Evolutionary conservation across 2,888 invertebrate genomes (phyloP).

Genomic region (Hipparchia semele): DNA sequence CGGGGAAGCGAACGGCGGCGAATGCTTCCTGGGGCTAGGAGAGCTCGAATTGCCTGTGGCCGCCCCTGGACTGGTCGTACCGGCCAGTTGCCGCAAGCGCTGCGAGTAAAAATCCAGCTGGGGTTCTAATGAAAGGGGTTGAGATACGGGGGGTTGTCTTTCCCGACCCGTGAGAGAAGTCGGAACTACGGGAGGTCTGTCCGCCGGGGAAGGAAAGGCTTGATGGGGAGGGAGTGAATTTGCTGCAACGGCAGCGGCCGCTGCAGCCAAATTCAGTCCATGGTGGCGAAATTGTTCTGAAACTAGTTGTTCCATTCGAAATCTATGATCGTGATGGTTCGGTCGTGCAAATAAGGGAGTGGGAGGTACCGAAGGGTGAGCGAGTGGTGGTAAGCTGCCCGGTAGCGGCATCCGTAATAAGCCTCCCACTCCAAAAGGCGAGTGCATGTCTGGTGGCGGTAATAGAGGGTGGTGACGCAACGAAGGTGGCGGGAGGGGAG

Average conservation of each 20-base stretch:
- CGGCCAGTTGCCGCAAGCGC: conserved; percentile 99
- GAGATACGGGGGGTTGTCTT: conserved; percentile 80
- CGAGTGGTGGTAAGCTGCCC: conserved; percentile 83
- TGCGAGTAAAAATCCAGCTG: conserved; percentile 99
- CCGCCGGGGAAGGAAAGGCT: conserved; percentile 84
- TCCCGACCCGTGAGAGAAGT: conserved; percentile 79
- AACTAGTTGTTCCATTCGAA: conserved; percentile 92
- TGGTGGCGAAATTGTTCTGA: conserved; percentile 92
- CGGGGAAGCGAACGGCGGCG: conserved; percentile 91
- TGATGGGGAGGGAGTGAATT: conserved; percentile 85
- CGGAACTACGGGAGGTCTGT: conserved; percentile 81
- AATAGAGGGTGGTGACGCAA: conserved; percentile 86
- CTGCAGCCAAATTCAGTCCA: conserved; percentile 89
- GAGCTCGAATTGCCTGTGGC: conserved; percentile 92
- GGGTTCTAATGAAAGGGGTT: conserved; percentile 90
- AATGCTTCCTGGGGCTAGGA: conserved; percentile 91
- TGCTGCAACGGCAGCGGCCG: conserved; percentile 87
- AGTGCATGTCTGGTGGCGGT: conserved; percentile 89
- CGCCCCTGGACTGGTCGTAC: conserved; percentile 96
- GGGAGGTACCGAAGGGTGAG: conserved; percentile 87
- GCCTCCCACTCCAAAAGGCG: conserved; percentile 89
- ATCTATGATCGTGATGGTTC: conserved; percentile 89
- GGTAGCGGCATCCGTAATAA: conserved; percentile 90
- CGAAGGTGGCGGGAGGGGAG: conserved; percentile 84
- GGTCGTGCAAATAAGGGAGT: conserved; percentile 90